Percentiles rank a stretch among this genome's conserved stretches.
These are phyloP conservation scores for Goniozus legneri DNA, from an alignment of 1,140 invertebrate species.

Conservation along the genomic window DNA sequence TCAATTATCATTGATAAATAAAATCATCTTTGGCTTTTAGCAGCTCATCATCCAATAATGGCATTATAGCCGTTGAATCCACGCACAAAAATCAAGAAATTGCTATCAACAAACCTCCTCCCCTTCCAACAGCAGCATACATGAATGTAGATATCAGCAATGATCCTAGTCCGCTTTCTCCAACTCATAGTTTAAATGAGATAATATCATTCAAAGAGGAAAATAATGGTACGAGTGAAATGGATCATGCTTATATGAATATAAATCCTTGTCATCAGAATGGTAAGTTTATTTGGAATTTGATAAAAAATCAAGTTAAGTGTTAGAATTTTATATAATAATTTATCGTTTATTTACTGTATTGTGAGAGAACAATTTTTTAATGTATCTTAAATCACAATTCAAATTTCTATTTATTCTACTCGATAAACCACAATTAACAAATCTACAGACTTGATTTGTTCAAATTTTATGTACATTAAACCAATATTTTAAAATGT, in stretches of 20 bases:
- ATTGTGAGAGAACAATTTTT: too few species aligned
- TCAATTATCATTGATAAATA: too few species aligned
- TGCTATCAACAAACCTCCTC: conserved; percentile 10
- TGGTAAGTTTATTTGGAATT: conserved; percentile 12
- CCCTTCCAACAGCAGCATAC: conserved; percentile 35
- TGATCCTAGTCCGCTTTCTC: conserved; percentile 38
- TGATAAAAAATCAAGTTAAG: too few species aligned
- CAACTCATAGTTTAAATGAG: conserved; percentile 32
- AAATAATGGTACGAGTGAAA: conserved; percentile 15
- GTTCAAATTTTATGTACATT: too few species aligned
- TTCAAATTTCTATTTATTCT: too few species aligned
- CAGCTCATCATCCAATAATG: conserved; percentile 37
- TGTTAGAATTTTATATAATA: too few species aligned
- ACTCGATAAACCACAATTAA: not conserved
- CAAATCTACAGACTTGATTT: conserved; percentile 6
- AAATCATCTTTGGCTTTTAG: conserved; percentile 34
- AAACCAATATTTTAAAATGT: too few species aligned
- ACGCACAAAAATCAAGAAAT: conserved; percentile 19
- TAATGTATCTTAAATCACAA: too few species aligned
- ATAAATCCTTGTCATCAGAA: conserved; percentile 53
- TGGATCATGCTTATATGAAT: conserved; percentile 65
- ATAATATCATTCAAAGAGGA: conserved; percentile 28
- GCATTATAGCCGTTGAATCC: conserved; percentile 28
- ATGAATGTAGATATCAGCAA: conserved; percentile 46
- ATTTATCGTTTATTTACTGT: too few species aligned